Evolutionary conservation across 2,888 invertebrate species (phyloP).

Genomic region (Kuschelorhynchus macadamiae): DNA sequence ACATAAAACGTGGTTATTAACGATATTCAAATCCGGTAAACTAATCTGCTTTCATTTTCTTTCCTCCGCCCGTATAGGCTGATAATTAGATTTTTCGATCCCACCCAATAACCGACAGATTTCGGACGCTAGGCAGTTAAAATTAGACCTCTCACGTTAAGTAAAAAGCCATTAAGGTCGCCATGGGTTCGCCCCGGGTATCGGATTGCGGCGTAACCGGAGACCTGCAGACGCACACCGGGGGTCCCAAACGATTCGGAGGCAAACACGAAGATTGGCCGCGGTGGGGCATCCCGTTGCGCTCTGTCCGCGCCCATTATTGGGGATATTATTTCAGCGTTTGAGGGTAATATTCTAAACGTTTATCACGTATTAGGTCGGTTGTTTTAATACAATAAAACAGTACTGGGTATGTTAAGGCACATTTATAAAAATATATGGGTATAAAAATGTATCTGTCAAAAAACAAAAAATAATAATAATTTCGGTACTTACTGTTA

Average conservation of each 20-base stretch:
- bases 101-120: slow-evolving; percentile 44
- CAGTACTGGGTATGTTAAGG: too few species aligned
- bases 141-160: slow-evolving; percentile 51
- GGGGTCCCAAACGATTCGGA: slow-evolving; percentile 52
- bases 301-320: slow-evolving; percentile 28
- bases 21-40: too few species aligned
- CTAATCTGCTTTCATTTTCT: slow-evolving; percentile 18
- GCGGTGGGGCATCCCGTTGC: slow-evolving; percentile 55
- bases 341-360: slow-evolving; percentile 10
- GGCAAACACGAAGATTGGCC: slow-evolving; percentile 67
- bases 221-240: slow-evolving; percentile 33
- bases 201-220: slow-evolving; percentile 50
- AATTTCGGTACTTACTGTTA: too few species aligned
- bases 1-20: too few species aligned
- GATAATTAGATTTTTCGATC: slow-evolving; percentile 45
- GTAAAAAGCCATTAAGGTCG: slow-evolving; percentile 51
- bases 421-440: too few species aligned
- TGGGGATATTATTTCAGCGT: slow-evolving; percentile 18
- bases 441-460: too few species aligned
- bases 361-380: slow-evolving; percentile 6
- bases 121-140: slow-evolving; percentile 44
- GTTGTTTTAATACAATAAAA: slow-evolving; percentile 4
- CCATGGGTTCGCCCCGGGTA: slow-evolving; percentile 48
- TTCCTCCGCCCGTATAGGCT: slow-evolving; percentile 10
- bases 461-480: too few species aligned